Conservation (phyloP, 2,888 invertebrate genomes). For the Galeruca laticollis region DNA sequence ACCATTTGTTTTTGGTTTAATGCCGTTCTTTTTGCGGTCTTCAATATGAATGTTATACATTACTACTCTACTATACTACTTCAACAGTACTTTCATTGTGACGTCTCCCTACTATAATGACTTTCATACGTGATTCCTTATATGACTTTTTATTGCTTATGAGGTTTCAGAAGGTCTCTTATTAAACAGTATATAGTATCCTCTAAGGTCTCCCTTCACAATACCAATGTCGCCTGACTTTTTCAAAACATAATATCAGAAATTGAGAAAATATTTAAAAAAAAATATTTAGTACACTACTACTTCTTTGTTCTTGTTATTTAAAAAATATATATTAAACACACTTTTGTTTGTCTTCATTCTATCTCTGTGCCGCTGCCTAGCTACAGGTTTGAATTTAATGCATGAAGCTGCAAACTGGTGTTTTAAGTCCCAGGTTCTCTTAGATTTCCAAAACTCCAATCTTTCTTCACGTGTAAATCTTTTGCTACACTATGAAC, state of each 20-base stretch:
- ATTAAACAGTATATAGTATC: constrained; percentile 5
- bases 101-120: constrained; percentile 40
- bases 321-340: neutral
- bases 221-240: neutral
- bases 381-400: constrained; percentile 15
- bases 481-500: neutral
- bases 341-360: constrained; percentile 13
- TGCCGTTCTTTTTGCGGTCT: constrained; percentile 5
- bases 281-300: constrained; percentile 15
- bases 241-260: constrained; percentile 17
- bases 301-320: too few species aligned
- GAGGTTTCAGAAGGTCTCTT: constrained; percentile 7
- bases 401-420: constrained; percentile 12
- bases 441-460: neutral
- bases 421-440: constrained; percentile 12
- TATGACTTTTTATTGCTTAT: constrained; percentile 27
- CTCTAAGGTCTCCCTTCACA: constrained; percentile 8
- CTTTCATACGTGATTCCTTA: constrained; percentile 32
- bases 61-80: constrained; percentile 35
- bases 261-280: constrained; percentile 12
- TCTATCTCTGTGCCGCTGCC: neutral
- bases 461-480: constrained; percentile 1
- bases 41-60: constrained; percentile 37
- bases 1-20: constrained; percentile 32
- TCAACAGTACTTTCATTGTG: constrained; percentile 41